These are phyloP conservation scores for Pterois miles DNA, from an alignment of 2,797 vertebrate species.

Conservation along the genomic window DNA sequence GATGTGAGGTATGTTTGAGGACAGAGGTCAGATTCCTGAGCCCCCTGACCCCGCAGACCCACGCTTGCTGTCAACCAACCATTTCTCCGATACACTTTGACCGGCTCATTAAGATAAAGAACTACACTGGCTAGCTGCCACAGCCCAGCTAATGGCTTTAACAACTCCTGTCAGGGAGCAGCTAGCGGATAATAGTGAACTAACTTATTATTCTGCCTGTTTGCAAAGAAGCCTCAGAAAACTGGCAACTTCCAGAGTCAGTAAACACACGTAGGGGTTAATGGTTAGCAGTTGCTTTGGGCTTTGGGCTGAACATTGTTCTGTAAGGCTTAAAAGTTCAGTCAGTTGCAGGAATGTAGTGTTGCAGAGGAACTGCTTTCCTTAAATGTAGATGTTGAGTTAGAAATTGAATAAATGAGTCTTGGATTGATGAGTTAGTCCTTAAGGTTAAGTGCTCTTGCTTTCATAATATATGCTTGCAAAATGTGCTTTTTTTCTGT, in stretches of 20 bases:
- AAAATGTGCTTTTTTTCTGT: slow-evolving; percentile 5
- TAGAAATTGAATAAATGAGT: slow-evolving; percentile 31
- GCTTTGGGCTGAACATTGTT: slow-evolving; percentile 22
- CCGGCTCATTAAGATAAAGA: slow-evolving; percentile 31
- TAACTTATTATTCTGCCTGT: slow-evolving; percentile 16
- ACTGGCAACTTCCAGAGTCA: slow-evolving; percentile 16
- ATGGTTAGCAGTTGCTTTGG: slow-evolving; percentile 23
- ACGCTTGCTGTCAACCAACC: slow-evolving; percentile 29
- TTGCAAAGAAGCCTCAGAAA: slow-evolving; percentile 14
- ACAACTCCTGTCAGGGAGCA: slow-evolving; percentile 15
- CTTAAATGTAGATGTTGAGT: slow-evolving; percentile 38
- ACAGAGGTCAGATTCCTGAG: slow-evolving; percentile 61
- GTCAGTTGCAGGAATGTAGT: slow-evolving; percentile 23
- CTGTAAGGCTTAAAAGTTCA: not conserved
- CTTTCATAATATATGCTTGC: slow-evolving; percentile 10
- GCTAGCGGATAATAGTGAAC: slow-evolving; percentile 10
- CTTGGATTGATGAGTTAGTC: not conserved
- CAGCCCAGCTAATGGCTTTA: slow-evolving; percentile 20
- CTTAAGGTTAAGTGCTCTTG: not conserved
- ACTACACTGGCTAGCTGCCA: not conserved
- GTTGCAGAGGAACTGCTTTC: slow-evolving; percentile 6
- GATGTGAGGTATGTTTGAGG: slow-evolving; percentile 35
- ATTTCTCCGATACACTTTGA: slow-evolving; percentile 61
- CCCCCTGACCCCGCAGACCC: slow-evolving; percentile 9
- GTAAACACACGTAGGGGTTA: slow-evolving; percentile 16